Base-by-base conservation (phyloP, 2,113 vertebrate species). In the Egretta garzetta region DNA sequence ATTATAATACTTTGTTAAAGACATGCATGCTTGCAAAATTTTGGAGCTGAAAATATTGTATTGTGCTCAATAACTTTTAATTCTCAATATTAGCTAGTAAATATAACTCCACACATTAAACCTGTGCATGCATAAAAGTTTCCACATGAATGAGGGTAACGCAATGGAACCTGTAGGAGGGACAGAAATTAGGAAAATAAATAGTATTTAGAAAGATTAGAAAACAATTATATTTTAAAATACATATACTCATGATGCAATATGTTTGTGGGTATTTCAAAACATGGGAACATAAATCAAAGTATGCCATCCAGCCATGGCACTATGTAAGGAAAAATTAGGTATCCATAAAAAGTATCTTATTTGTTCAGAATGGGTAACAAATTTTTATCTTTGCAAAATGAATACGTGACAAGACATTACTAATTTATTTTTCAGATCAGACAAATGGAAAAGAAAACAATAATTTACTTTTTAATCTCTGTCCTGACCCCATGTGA, bases 281-380 rank as follows among this genome's bases (percentile, higher is more conserved):
- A 71, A 4, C 9, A 52, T 60, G 12, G 6, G 4, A 56, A 47
- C 30, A 47, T 37, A 62, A 47, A 52, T 37, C 20, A 53, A 52
- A 80, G 6, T 8, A 33, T 43, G 6, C 8, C 11, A 63, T 45
- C 10, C 6, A 68, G 19, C 49, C 28, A 80, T 16, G 8, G 2
- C 2, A 21, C 3, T 10, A 11, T 41, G 16, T n/a, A 53, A 49
- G 24, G 35, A 41, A 88, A 91, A 82, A 52, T 47, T 19, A 60
- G 14, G 14, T 56, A 70, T 37, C 7, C 1, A 35, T 67, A 16
- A 6, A 23, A 73, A 79, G 22, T 2, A 6, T 0, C 8, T 23
- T 70, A 23, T 50, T 60, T 2, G 0, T 70, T 66, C 12, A 45
- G 77, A 82, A 56, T 41, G 7, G 7, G 16, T 19, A 60, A 35